Evolutionary conservation across 2,797 vertebrate genomes (phyloP).

Genomic region (Notolabrus celidotus): DNA sequence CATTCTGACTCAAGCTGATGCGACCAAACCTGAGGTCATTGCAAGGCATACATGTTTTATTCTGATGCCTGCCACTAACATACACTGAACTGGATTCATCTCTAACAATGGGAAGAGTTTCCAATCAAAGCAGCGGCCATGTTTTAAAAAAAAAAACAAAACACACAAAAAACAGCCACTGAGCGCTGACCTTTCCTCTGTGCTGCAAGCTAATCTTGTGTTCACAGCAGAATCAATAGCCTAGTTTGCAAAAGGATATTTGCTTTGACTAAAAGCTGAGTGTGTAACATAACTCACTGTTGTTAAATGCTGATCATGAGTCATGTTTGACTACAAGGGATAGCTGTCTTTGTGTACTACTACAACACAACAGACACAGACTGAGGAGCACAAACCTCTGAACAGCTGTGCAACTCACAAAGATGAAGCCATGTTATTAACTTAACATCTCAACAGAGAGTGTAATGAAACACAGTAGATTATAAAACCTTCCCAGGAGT

Average conservation of each 20-base stretch:
- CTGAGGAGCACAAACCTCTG: neutral
- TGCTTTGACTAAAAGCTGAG: slow-evolving; percentile 47
- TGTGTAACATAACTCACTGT: slow-evolving; percentile 36
- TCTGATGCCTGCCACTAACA: neutral
- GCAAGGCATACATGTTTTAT: slow-evolving; percentile 1
- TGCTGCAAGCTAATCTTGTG: slow-evolving; percentile 41
- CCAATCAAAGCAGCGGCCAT: neutral
- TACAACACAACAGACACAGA: slow-evolving; percentile 10
- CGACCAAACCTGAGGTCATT: neutral
- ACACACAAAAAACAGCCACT: neutral
- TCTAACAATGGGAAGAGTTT: neutral
- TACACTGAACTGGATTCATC: neutral
- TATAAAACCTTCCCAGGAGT: too few species aligned
- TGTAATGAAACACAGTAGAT: too few species aligned
- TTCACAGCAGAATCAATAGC: slow-evolving; percentile 56
- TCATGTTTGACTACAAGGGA: slow-evolving; percentile 28
- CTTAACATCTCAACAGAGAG: neutral
- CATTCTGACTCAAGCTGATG: slow-evolving; percentile 19
- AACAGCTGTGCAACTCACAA: neutral
- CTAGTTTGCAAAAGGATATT: slow-evolving; percentile 51
- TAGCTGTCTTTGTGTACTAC: slow-evolving; percentile 3
- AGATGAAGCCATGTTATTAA: neutral
- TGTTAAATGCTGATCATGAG: slow-evolving; percentile 33
- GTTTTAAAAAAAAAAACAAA: neutral
- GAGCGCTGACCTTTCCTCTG: slow-evolving; percentile 40